Base-by-base conservation (phyloP, 2,797 vertebrate species). In the Trematomus bernacchii region DNA sequence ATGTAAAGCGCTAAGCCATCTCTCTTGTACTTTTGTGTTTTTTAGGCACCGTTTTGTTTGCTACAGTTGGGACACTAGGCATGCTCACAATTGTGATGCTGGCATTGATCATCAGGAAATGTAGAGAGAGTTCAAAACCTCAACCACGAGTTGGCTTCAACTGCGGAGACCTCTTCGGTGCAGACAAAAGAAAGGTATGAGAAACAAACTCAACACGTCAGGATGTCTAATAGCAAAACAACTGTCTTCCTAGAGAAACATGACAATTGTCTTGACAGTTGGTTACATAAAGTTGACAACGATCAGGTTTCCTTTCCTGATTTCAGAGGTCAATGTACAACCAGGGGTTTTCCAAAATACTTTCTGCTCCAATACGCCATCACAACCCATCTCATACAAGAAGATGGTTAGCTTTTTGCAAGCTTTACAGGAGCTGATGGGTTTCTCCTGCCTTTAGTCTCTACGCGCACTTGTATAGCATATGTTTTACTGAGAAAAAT, bases 121-220 rank as follows among this genome's bases (percentile, higher is more conserved):
- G 18, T 23, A 77, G 48, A 64, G 3, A 23, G 40, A 66, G 18
- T 2, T 19, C 19, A 10, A 66, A 77, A 53, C 71, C 64, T 67
- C 81, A 62, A 53, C 40, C 30, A 42, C 62, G 54, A 3, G 37
- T 62, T 27, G 30, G 50, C 42, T 42, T 21, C 10, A 23, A 47
- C 57, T 27, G 23, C 59, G 27, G 6, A 52, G 40, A 14, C 2
- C 6, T 10, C 4, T 0, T 13, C 43, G 12, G 8, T 44, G 23
- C 55, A 52, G 27, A 40, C 19, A 6, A 66, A 43, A 57, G 6
- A 54, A 8, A 85, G 85, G 86, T 90, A 73, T 0, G 64, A 68
- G 16, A 46, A 12, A 40, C 13, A 30, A 30, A n/a, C n/a, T 48
- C 4, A 30, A 1, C 10, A 14, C 1, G 11, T 42, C 47, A 72